Percentiles rank a stretch among this genome's conserved stretches.
Evolutionary conservation across 2,888 invertebrate genomes (phyloP).

Genomic region (Cantharis rufa): DNA sequence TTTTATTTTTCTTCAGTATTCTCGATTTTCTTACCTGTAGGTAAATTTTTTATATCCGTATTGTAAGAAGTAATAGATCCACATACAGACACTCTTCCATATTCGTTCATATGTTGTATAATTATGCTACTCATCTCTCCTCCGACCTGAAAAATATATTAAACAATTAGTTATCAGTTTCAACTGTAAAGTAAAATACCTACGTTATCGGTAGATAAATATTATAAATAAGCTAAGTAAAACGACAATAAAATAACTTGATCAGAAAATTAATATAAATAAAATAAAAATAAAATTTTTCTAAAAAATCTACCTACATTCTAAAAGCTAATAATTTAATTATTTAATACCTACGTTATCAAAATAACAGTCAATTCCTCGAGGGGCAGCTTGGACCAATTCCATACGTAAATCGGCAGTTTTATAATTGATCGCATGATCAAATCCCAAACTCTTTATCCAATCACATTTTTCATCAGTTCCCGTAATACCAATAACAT

Average conservation of each 20-base stretch:
- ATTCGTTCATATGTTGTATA: conserved; percentile 64
- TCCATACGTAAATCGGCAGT: conserved; percentile 59
- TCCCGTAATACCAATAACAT: conserved; percentile 73
- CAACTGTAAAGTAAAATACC: conserved; percentile 34
- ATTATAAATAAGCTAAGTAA: no score
- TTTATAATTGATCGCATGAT: conserved; percentile 75
- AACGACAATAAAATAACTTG: no score
- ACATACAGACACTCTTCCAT: conserved; percentile 67
- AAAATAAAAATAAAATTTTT: no score
- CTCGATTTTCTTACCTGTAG: conserved; percentile 27
- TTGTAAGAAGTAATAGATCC: conserved; percentile 70
- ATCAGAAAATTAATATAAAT: no score
- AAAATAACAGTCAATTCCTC: conserved; percentile 76
- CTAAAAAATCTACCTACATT: no score
- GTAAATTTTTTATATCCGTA: conserved; percentile 44
- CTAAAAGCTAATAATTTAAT: no score
- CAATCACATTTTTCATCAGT: conserved; percentile 72
- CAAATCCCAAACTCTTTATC: conserved; percentile 69
- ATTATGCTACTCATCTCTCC: conserved; percentile 66
- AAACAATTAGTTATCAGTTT: not conserved
- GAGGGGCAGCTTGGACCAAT: conserved; percentile 65
- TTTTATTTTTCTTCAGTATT: not conserved
- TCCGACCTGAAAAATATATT: conserved; percentile 60
- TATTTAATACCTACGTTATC: conserved; percentile 72
- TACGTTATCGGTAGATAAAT: no score